Evolutionary conservation across 2,888 invertebrate species (phyloP).

Genomic region (Charanyca ferruginea): DNA sequence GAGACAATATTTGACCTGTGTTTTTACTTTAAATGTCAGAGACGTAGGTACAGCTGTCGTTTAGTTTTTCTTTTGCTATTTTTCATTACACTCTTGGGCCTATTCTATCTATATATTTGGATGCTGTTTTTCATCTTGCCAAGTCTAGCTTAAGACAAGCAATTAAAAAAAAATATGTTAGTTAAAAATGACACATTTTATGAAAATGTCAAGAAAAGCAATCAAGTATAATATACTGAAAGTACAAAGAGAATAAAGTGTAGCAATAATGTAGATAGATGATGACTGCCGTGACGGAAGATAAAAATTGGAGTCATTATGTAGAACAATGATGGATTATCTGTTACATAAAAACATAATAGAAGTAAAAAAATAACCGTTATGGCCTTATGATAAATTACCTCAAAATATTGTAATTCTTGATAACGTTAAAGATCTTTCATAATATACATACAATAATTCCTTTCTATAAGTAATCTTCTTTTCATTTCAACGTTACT

Average conservation of each 20-base stretch:
- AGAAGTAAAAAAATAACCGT: neutral
- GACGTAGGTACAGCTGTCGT: too few relatives aligned
- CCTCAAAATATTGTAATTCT: neutral
- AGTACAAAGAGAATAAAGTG: too few relatives aligned
- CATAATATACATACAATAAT: neutral
- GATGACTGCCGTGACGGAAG: neutral
- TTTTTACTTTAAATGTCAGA: too few relatives aligned
- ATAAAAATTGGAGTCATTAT: neutral
- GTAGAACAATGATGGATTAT: neutral
- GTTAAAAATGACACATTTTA: neutral
- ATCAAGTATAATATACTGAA: neutral
- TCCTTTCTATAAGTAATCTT: neutral
- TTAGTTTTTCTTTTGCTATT: too few relatives aligned
- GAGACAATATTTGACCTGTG: too few relatives aligned
- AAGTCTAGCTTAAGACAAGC: too few relatives aligned
- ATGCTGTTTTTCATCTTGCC: too few relatives aligned
- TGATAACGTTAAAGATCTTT: neutral
- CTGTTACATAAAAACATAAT: too few relatives aligned
- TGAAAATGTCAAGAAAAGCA: neutral
- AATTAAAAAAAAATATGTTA: too few relatives aligned
- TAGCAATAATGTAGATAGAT: neutral
- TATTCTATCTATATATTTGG: too few relatives aligned
- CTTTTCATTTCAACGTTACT: neutral
- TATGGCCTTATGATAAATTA: neutral
- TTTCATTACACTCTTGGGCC: too few relatives aligned